Conservation (phyloP, 2,797 vertebrate species). For the Premnoplex brunnescens region DNA sequence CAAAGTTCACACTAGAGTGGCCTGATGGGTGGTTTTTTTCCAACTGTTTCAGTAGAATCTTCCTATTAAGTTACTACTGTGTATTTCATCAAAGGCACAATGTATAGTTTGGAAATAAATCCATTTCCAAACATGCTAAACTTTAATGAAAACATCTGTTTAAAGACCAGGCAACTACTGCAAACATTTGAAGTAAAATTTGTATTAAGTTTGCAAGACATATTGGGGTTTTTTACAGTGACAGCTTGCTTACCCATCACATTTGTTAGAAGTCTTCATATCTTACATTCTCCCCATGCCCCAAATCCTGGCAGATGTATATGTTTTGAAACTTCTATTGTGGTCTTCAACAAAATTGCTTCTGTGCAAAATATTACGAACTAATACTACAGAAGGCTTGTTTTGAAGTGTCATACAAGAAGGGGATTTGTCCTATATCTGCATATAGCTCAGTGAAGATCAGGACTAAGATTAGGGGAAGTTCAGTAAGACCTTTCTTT, state of each 20-base stretch:
- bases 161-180: not conserved
- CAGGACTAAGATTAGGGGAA: not conserved
- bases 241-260: not conserved
- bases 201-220: not conserved
- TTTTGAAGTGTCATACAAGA: not conserved
- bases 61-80: not conserved
- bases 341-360: not conserved
- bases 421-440: not conserved
- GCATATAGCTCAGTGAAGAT: not conserved
- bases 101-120: not conserved
- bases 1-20: not conserved
- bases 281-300: not conserved
- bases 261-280: not conserved
- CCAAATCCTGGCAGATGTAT: not conserved
- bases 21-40: not conserved
- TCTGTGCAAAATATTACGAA: not conserved
- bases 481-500: slow-evolving; percentile 6
- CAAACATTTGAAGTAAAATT: not conserved
- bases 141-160: not conserved
- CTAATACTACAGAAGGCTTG: not conserved
- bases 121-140: not conserved
- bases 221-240: not conserved
- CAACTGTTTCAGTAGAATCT: not conserved
- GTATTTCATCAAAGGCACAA: not conserved
- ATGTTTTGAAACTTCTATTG: not conserved